Evolutionary conservation across 1,140 invertebrate genomes (phyloP).

Genomic region (Calliphora vicina): DNA sequence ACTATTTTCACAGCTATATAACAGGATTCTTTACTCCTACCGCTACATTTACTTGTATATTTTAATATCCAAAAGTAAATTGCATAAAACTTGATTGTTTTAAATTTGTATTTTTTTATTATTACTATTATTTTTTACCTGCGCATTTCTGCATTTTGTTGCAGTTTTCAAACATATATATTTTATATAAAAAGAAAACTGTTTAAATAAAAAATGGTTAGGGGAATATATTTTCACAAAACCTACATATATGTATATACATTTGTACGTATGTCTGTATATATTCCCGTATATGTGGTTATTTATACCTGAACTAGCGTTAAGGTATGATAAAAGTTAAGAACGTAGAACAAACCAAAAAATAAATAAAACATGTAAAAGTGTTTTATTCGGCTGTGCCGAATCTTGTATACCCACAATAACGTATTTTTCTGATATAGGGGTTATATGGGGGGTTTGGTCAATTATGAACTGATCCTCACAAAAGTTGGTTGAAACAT

Average conservation of each 20-base stretch:
- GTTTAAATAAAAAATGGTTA: background rate
- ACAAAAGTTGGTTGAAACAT: too few species aligned
- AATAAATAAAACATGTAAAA: too few species aligned
- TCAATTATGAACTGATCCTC: too few species aligned
- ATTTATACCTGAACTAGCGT: background rate
- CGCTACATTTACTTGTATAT: background rate
- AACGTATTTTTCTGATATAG: too few species aligned
- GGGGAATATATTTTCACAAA: too few species aligned
- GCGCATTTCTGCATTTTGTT: background rate
- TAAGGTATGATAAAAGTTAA: conserved; percentile 1
- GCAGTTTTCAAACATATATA: background rate
- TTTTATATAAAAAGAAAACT: background rate
- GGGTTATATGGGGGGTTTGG: too few species aligned
- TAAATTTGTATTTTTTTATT: conserved; percentile 21
- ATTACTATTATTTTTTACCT: too few species aligned
- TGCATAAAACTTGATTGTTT: conserved; percentile 32
- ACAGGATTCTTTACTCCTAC: background rate
- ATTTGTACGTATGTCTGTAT: background rate
- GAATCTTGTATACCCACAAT: too few species aligned
- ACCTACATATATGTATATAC: too few species aligned
- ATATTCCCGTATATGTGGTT: background rate
- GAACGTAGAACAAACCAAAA: too few species aligned
- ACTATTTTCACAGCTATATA: background rate
- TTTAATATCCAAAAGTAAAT: background rate
- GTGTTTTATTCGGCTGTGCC: too few species aligned